phyloP scores from a whole-genome alignment of 92 coral and sea anemone genomes.

The Meandrina meandrites region DNA sequence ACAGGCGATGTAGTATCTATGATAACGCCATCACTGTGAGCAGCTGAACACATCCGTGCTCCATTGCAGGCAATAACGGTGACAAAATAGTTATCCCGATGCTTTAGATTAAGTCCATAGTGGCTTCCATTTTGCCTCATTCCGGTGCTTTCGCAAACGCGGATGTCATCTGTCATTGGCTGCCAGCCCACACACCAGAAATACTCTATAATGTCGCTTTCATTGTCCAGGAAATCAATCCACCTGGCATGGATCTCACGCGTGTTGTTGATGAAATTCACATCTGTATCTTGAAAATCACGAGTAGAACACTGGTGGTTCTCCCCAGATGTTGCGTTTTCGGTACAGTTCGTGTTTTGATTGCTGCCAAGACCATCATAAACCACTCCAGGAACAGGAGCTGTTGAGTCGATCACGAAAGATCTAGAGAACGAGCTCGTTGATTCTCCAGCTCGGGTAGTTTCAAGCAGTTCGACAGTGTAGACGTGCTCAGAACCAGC shows the following conservation, averaged over 20 bases:
- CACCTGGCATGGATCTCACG: conserved; percentile 89
- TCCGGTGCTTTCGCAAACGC: conserved; percentile 85
- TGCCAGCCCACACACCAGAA: conserved; percentile 92
- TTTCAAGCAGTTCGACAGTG: conserved; percentile 49
- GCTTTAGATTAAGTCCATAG: conserved; percentile 69
- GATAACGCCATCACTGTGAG: conserved; percentile 84
- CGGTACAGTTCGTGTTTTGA: conserved; percentile 77
- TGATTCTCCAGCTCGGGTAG: conserved; percentile 57
- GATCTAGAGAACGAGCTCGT: conserved; percentile 75
- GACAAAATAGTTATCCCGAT: conserved; percentile 81
- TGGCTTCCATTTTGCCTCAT: conserved; percentile 81
- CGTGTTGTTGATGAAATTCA: conserved; percentile 85
- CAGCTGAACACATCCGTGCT: conserved; percentile 92
- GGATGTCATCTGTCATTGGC: conserved; percentile 85
- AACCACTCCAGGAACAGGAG: conserved; percentile 71
- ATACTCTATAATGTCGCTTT: conserved; percentile 83
- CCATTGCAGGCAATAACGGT: conserved; percentile 95
- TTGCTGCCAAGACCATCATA: conserved; percentile 83
- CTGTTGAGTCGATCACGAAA: conserved; percentile 76
- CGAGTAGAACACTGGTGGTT: conserved; percentile 92
- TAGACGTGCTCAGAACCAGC: conserved; percentile 51
- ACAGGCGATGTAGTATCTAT: conserved; percentile 93
- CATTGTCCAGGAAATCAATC: conserved; percentile 92
- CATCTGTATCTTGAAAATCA: conserved; percentile 77
- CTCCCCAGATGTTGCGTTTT: conserved; percentile 84